Conservation (phyloP, 53 echinoderm and acorn worm genomes). For the Paelopatides confundens region DNA sequence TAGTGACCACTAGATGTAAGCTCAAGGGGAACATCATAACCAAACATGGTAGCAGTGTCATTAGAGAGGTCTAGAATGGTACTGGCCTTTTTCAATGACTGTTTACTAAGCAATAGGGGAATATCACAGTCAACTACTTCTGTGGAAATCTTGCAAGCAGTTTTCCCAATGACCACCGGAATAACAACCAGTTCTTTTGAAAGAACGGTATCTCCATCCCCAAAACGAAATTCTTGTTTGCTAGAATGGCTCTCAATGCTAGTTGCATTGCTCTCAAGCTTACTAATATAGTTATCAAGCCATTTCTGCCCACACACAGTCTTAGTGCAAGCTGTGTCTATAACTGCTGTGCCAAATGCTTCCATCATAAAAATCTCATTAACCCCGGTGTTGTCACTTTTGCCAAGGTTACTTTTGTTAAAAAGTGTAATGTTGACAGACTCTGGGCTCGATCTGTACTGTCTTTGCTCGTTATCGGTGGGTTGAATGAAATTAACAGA, state of each 20-base stretch:
- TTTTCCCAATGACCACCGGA: slow-evolving; percentile 9
- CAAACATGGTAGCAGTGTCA: neutral
- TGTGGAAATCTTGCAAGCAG: neutral
- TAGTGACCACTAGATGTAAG: too few species aligned
- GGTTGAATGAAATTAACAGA: neutral
- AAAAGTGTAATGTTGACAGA: slow-evolving; percentile 43
- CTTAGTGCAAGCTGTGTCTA: slow-evolving; percentile 36
- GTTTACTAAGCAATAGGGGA: slow-evolving; percentile 63
- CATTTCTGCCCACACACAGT: slow-evolving; percentile 35
- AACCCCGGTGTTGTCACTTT: neutral
- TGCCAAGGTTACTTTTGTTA: neutral
- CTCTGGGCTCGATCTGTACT: neutral
- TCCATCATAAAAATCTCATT: slow-evolving; percentile 31
- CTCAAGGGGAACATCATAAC: too few species aligned
- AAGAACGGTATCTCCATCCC: neutral
- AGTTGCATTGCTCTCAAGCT: neutral
- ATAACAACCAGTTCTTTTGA: slow-evolving; percentile 11
- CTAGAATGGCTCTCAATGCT: neutral
- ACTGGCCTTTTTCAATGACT: slow-evolving; percentile 43
- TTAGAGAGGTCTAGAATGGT: too few species aligned
- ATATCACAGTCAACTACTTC: slow-evolving; percentile 67
- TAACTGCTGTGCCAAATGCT: slow-evolving; percentile 20
- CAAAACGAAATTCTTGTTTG: slow-evolving; percentile 27
- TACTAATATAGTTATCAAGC: neutral
- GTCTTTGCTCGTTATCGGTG: neutral